Conservation (phyloP, 2,113 vertebrate species). For the Sceloporus tristichus region DNA sequence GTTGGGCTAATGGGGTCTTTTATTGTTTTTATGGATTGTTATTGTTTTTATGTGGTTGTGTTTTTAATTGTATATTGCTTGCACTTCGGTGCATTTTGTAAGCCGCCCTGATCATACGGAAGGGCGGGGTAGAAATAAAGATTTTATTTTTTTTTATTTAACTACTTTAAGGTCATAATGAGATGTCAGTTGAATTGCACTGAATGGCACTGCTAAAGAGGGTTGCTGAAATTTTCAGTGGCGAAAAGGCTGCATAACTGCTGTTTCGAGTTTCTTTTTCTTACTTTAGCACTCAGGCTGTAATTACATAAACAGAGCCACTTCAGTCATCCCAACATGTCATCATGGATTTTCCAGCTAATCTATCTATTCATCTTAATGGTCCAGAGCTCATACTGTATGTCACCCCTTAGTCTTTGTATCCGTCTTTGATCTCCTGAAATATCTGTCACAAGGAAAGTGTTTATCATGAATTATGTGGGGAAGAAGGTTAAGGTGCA, state of each 20-base stretch:
- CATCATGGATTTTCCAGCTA: conserved; percentile 83
- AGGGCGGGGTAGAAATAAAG: too few relatives aligned
- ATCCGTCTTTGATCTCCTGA: conserved; percentile 88
- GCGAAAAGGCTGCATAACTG: conserved; percentile 49
- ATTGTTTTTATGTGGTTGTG: too few relatives aligned
- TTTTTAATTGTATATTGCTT: too few relatives aligned
- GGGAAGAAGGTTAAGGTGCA: conserved; percentile 79
- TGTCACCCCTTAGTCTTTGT: conserved; percentile 86
- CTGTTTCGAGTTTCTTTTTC: conserved; percentile 68
- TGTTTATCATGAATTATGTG: conserved; percentile 88
- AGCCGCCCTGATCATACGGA: too few relatives aligned
- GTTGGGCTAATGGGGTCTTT: too few relatives aligned
- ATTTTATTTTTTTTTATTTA: too few relatives aligned
- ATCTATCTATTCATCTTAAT: conserved; percentile 81
- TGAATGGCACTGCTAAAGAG: conserved; percentile 68
- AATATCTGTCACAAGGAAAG: conserved; percentile 81
- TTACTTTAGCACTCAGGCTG: conserved; percentile 65
- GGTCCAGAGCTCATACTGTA: conserved; percentile 76
- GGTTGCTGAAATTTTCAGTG: conserved; percentile 58
- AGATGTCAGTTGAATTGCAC: conserved; percentile 68
- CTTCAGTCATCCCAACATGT: conserved; percentile 79
- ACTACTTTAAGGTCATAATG: conserved; percentile 66
- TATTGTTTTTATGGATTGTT: too few relatives aligned
- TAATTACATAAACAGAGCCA: conserved; percentile 92
- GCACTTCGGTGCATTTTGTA: too few relatives aligned